Percentiles rank a stretch among this genome's conserved stretches.
Evolutionary conservation across 2,797 vertebrate species (phyloP).

Genomic region (Coilia nasus): DNA sequence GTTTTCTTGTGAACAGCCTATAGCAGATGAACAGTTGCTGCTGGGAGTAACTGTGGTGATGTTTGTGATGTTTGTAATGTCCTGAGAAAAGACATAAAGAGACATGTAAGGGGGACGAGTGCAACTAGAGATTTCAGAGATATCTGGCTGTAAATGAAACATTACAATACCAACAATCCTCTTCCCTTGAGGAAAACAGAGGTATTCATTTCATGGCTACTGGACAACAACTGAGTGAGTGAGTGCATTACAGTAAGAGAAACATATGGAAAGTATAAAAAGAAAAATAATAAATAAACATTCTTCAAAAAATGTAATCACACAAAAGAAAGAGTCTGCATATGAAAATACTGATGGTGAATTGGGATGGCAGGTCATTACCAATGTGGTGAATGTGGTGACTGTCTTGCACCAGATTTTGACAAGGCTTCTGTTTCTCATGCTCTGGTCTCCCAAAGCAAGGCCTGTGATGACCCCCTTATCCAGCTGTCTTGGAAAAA

Average conservation of each 20-base stretch:
- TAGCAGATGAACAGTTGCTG: conserved; percentile 58
- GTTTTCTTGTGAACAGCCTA: conserved; percentile 56
- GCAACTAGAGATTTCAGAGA: neutral
- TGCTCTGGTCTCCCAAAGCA: conserved; percentile 80
- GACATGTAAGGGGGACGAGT: neutral
- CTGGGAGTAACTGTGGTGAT: neutral
- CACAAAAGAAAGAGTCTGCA: neutral
- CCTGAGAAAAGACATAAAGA: neutral
- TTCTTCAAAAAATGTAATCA: neutral
- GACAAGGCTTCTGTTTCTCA: conserved; percentile 89
- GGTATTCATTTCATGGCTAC: neutral
- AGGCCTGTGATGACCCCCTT: conserved; percentile 89
- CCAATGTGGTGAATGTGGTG: neutral
- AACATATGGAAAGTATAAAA: neutral
- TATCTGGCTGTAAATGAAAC: neutral
- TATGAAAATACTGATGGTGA: neutral
- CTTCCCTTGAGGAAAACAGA: neutral
- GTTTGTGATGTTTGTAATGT: neutral
- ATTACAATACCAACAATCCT: neutral
- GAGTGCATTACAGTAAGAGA: neutral
- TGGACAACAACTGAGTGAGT: neutral
- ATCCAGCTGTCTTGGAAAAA: conserved; percentile 77
- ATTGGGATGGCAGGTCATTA: neutral
- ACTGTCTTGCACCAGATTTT: conserved; percentile 80
- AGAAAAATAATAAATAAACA: neutral